A percentile compares a stretch with the other conserved stretches of the same genome.
Evolutionary conservation across 2,113 vertebrate species (phyloP).

Genomic region (Salvelinus fontinalis): DNA sequence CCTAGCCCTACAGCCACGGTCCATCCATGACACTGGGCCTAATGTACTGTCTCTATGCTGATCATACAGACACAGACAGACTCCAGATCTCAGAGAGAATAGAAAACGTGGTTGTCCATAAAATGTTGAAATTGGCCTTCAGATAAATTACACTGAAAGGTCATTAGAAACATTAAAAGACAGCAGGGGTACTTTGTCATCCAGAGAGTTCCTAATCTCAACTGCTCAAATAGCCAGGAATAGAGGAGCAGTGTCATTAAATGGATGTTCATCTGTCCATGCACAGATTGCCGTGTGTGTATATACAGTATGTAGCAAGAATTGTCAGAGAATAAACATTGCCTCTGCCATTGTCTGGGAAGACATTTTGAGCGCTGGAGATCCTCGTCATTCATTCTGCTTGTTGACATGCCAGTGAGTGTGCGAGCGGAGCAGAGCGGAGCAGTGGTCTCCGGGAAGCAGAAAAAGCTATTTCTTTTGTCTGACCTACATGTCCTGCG

Average conservation of each 20-base stretch:
- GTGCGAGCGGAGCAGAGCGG: not conserved
- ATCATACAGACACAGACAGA: constrained; percentile 20
- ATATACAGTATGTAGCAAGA: too few relatives aligned
- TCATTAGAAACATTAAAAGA: too few relatives aligned
- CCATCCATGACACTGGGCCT: constrained; percentile 61
- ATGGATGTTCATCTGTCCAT: too few relatives aligned
- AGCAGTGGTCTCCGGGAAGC: constrained; percentile 10
- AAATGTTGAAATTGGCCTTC: constrained; percentile 21
- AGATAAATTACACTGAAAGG: not conserved
- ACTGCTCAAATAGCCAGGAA: too few relatives aligned
- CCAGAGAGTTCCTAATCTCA: too few relatives aligned
- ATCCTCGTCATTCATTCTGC: too few relatives aligned
- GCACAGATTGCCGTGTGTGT: too few relatives aligned
- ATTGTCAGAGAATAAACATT: too few relatives aligned
- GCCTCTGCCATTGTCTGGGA: too few relatives aligned
- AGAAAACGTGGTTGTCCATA: constrained; percentile 1
- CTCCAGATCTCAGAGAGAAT: constrained; percentile 26
- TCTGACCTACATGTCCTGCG: constrained; percentile 42
- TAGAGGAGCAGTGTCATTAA: too few relatives aligned
- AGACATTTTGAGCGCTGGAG: too few relatives aligned
- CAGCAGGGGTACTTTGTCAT: too few relatives aligned
- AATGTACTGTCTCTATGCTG: constrained; percentile 36
- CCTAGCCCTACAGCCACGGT: constrained; percentile 24
- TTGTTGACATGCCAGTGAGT: constrained; percentile 24
- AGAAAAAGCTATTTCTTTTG: constrained; percentile 43